Percentiles rank a stretch among this genome's conserved stretches.
Evolutionary conservation across 2,113 vertebrate genomes (phyloP).

Genomic region (Macaca mulatta): DNA sequence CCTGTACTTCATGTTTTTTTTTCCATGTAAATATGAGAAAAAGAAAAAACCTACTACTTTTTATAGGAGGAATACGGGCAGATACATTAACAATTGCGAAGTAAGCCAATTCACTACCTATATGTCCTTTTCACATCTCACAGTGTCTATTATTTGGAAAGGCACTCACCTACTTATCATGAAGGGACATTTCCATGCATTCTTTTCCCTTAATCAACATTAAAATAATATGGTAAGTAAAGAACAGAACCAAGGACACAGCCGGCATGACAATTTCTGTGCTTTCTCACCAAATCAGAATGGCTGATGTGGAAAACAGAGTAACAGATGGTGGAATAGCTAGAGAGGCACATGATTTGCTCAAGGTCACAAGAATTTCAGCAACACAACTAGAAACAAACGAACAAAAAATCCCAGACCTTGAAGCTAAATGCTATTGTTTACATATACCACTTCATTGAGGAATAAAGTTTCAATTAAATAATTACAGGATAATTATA

Average conservation of each 20-base stretch:
- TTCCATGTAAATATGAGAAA: neutral
- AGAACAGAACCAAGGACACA: constrained; percentile 1
- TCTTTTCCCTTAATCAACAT: neutral
- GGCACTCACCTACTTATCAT: neutral
- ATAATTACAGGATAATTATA: neutral
- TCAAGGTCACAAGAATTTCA: constrained; percentile 42
- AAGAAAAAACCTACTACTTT: neutral
- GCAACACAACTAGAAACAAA: neutral
- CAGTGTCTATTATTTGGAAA: neutral
- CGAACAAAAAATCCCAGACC: neutral
- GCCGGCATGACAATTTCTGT: neutral
- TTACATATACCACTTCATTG: neutral
- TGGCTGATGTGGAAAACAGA: constrained; percentile 14
- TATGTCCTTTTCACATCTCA: neutral
- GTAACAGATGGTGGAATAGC: constrained; percentile 26
- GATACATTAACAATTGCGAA: neutral
- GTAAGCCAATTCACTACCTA: neutral
- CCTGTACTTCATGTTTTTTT: neutral
- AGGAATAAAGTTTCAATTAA: neutral
- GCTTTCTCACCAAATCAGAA: neutral
- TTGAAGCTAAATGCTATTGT: constrained; percentile 24
- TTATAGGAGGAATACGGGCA: neutral
- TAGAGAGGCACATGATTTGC: neutral
- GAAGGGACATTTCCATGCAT: neutral
- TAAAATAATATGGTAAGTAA: neutral